Evolutionary conservation across 2,797 vertebrate genomes (phyloP).

Genomic region (Cryptoblepharus egeriae): DNA sequence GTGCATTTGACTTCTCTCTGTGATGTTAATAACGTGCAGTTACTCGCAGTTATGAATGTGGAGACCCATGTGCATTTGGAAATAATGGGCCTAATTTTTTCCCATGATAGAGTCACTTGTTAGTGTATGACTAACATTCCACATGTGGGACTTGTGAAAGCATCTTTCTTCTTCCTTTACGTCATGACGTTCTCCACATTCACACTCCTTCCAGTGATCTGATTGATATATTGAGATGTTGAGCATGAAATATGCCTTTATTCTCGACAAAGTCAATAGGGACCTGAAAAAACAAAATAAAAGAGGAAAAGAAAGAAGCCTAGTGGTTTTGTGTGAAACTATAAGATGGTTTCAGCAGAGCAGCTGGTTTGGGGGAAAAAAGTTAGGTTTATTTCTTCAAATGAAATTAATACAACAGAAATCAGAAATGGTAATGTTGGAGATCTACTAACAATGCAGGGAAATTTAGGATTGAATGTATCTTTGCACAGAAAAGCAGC

Average conservation of each 20-base stretch:
- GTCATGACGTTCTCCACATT: slow-evolving; percentile 55
- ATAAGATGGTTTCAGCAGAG: slow-evolving; percentile 27
- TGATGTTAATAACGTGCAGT: neutral
- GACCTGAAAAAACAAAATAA: slow-evolving; percentile 46
- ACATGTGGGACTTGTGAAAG: slow-evolving; percentile 64
- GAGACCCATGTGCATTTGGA: slow-evolving; percentile 59
- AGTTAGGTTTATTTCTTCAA: slow-evolving; percentile 51
- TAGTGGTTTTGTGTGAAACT: slow-evolving; percentile 39
- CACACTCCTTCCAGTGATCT: slow-evolving; percentile 63
- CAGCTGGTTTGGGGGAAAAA: slow-evolving; percentile 33
- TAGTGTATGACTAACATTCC: slow-evolving; percentile 62
- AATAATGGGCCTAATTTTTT: slow-evolving; percentile 50
- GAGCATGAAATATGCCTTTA: slow-evolving; percentile 69
- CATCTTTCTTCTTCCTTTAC: slow-evolving; percentile 68
- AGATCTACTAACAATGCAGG: slow-evolving; percentile 6
- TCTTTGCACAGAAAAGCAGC: too few species aligned
- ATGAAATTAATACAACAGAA: slow-evolving; percentile 38
- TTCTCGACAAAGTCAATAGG: slow-evolving; percentile 59
- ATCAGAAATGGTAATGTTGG: slow-evolving; percentile 33
- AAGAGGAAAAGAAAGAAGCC: slow-evolving; percentile 53
- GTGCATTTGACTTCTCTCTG: slow-evolving; percentile 17
- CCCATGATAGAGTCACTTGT: slow-evolving; percentile 50
- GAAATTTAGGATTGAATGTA: neutral
- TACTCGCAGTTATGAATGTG: slow-evolving; percentile 32
- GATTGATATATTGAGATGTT: slow-evolving; percentile 67